phyloP scores from a whole-genome alignment of 1,140 invertebrate species.

The Halictus rubicundus region DNA sequence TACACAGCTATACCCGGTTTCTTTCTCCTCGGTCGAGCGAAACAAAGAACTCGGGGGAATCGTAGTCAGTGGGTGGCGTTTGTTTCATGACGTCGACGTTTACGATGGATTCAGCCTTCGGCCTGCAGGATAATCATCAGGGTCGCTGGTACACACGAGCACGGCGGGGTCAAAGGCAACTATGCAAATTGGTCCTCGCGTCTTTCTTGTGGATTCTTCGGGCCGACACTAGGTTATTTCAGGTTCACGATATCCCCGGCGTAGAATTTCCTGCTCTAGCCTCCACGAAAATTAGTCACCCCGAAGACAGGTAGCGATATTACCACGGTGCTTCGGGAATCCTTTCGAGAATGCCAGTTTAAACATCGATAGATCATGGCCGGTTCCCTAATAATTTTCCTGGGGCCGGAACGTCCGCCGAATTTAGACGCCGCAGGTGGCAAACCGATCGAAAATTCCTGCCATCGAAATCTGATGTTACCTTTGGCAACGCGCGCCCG shows the following conservation, averaged over 20 bases:
- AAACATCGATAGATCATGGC: neutral
- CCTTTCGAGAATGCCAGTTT: neutral
- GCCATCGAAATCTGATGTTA: neutral
- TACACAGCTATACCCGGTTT: neutral
- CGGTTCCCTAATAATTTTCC: neutral
- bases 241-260: neutral
- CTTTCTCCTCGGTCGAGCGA: neutral
- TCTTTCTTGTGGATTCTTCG: conserved; percentile 12
- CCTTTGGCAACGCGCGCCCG: neutral
- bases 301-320: conserved; percentile 28
- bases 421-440: neutral
- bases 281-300: conserved; percentile 43
- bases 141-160: conserved; percentile 34
- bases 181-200: conserved; percentile 40
- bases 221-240: neutral
- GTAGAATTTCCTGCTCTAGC: conserved; percentile 15
- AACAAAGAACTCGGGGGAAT: conserved; percentile 40
- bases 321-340: neutral
- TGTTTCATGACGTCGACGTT: conserved; percentile 43
- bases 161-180: conserved; percentile 36
- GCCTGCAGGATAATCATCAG: conserved; percentile 46
- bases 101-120: conserved; percentile 42
- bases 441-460: neutral
- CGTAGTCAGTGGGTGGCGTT: conserved; percentile 28
- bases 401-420: neutral